Percentiles rank a stretch among this genome's conserved stretches.
Conservation (phyloP, 2,113 vertebrate genomes). For the Vidua macroura region DNA sequence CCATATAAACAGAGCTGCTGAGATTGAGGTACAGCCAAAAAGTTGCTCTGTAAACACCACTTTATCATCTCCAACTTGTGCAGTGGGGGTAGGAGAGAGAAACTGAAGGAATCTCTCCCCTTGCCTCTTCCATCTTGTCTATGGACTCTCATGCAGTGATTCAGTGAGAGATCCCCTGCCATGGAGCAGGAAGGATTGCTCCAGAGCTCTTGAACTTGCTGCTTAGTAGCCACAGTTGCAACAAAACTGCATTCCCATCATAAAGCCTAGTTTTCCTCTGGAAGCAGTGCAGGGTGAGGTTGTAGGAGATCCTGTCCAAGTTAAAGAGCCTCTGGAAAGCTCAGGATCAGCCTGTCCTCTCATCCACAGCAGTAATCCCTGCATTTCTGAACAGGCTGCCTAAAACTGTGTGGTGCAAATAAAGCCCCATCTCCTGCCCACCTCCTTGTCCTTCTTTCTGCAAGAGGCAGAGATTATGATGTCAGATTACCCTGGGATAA, state of each 20-base stretch:
- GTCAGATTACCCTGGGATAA: background rate
- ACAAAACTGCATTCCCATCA: background rate
- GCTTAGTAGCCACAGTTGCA: background rate
- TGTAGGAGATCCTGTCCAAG: background rate
- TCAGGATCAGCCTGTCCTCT: background rate
- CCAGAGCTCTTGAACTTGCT: background rate
- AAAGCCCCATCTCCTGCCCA: background rate
- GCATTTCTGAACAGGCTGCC: background rate
- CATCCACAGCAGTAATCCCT: background rate
- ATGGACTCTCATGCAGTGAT: background rate
- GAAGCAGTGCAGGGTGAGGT: background rate
- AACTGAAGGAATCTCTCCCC: background rate
- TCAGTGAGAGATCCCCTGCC: background rate
- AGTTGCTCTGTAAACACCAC: background rate
- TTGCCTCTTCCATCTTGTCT: background rate
- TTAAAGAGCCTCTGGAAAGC: background rate
- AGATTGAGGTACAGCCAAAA: background rate
- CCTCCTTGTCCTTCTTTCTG: background rate
- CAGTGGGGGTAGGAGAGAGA: fast-evolving
- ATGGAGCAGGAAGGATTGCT: background rate
- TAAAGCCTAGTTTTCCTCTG: background rate
- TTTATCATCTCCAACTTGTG: background rate
- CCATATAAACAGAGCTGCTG: background rate
- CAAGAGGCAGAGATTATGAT: background rate
- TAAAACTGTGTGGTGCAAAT: background rate